Conservation (phyloP, 2,113 vertebrate species). For the Corythaeola cristata region DNA sequence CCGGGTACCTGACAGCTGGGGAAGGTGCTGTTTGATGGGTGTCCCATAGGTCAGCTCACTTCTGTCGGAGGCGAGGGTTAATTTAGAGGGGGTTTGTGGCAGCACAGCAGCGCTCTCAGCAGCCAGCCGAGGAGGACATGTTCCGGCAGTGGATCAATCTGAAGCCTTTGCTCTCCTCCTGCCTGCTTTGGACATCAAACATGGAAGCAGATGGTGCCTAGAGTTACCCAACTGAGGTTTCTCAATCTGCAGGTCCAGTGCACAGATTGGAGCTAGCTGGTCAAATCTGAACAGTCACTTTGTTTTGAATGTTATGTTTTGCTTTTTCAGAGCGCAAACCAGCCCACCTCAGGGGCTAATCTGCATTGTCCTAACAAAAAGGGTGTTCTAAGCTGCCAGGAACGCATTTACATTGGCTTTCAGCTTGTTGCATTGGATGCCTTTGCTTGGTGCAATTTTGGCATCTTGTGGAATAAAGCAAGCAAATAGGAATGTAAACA, state of each 20-base stretch:
- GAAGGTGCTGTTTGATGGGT: not conserved
- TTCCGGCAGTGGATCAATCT: not conserved
- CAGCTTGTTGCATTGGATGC: not conserved
- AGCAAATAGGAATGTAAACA: slow-evolving; percentile 7
- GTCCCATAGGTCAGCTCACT: not conserved
- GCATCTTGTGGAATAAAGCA: not conserved
- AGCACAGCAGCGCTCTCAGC: not conserved
- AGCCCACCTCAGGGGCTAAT: not conserved
- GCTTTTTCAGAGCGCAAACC: not conserved
- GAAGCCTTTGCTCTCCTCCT: not conserved
- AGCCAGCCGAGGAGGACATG: accelerated
- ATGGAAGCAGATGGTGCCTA: not conserved
- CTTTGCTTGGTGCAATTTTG: slow-evolving; percentile 21
- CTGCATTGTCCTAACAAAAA: not conserved
- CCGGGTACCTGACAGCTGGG: not conserved
- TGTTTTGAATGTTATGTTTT: not conserved
- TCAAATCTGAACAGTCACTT: accelerated
- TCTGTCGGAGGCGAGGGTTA: not conserved
- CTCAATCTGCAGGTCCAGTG: not conserved
- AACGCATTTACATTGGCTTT: slow-evolving; percentile 38
- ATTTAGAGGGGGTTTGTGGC: not conserved
- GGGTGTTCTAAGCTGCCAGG: not conserved
- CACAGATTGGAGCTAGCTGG: accelerated
- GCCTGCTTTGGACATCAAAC: not conserved
- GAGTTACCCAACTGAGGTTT: not conserved